Evolutionary conservation across 2,797 vertebrate genomes (phyloP).

Genomic region (Sparidentex hasta): DNA sequence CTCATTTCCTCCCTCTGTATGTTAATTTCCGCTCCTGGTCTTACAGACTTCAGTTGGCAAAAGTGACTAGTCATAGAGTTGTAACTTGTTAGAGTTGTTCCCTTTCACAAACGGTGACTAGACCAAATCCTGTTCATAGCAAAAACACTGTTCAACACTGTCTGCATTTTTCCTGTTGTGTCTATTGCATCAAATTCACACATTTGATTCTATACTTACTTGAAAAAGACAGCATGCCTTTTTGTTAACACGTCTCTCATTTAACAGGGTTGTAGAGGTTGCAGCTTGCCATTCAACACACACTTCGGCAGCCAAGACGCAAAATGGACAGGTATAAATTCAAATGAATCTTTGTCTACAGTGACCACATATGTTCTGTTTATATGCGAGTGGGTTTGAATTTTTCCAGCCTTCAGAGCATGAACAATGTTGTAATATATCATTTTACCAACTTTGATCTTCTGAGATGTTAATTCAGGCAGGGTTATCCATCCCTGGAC

Average conservation of each 20-base stretch:
- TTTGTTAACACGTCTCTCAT: background rate
- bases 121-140: background rate
- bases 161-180: background rate
- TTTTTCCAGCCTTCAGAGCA: background rate
- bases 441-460: no score
- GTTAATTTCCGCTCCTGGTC: background rate
- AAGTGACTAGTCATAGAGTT: background rate
- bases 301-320: conserved; percentile 93
- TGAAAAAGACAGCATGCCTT: background rate
- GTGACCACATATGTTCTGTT: background rate
- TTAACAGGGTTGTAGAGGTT: conserved; percentile 83
- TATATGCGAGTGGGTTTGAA: background rate
- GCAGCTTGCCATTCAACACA: conserved; percentile 93
- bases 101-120: background rate
- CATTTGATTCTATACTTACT: background rate
- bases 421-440: no score
- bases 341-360: background rate
- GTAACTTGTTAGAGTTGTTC: background rate
- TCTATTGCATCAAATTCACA: background rate
- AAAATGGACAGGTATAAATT: conserved; percentile 83
- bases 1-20: conserved; percentile 25
- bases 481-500: no score
- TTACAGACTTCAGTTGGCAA: background rate
- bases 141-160: background rate
- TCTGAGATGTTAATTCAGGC: no score